phyloP scores from a whole-genome alignment of 2,888 invertebrate genomes.

The Pristionchus japonicus region DNA sequence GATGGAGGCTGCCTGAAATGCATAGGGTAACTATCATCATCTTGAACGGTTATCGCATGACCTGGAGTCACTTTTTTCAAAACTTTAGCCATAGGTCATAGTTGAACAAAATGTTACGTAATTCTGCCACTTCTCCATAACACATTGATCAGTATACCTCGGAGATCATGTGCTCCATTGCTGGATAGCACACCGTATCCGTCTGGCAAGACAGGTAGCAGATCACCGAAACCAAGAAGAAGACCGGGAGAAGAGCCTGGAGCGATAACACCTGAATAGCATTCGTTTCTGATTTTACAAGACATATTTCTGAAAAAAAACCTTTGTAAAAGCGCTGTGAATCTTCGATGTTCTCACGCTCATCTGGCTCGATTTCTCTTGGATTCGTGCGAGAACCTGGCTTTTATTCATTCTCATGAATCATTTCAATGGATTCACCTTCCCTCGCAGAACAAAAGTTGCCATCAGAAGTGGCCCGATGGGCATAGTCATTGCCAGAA shows the following conservation, averaged over 20 bases:
- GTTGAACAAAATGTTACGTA: too few species aligned
- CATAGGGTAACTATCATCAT: not conserved
- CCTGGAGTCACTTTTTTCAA: not conserved
- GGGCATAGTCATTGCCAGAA: not conserved
- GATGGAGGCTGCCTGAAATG: not conserved
- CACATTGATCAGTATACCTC: not conserved
- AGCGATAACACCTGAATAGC: not conserved
- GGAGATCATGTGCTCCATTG: not conserved
- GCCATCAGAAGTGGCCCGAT: not conserved
- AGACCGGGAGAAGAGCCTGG: not conserved
- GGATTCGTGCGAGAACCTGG: not conserved
- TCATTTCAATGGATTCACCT: not conserved
- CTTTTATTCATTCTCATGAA: too few species aligned
- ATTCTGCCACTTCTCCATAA: too few species aligned
- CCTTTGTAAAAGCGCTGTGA: not conserved
- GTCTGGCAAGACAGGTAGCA: not conserved
- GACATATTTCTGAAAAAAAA: not conserved
- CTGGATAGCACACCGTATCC: not conserved
- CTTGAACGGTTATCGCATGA: too few species aligned
- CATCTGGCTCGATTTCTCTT: not conserved
- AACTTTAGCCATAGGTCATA: not conserved
- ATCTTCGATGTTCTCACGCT: not conserved
- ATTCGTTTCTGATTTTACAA: not conserved
- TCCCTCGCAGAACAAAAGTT: not conserved
- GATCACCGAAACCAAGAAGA: not conserved